phyloP scores from a whole-genome alignment of 2,113 vertebrate species.

The Sus scrofa region DNA sequence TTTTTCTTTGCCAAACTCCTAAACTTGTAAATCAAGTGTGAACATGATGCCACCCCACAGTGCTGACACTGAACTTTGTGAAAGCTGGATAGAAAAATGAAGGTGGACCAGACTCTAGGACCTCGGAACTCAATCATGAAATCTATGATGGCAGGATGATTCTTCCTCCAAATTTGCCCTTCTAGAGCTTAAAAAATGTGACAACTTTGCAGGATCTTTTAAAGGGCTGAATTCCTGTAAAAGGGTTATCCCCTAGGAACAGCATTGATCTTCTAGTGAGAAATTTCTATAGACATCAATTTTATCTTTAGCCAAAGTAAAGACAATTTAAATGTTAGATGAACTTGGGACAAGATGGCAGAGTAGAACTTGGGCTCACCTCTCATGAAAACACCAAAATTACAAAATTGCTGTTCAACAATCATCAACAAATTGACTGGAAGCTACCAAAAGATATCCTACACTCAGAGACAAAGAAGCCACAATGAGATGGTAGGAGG shows the following conservation, averaged over 20 bases:
- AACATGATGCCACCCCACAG: neutral
- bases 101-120: neutral
- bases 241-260: neutral
- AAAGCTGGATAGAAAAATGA: neutral
- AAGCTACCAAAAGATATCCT: too few species aligned
- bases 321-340: slow-evolving; percentile 16
- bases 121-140: neutral
- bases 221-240: neutral
- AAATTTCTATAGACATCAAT: neutral
- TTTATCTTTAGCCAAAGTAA: slow-evolving; percentile 47
- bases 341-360: too few species aligned
- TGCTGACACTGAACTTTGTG: neutral
- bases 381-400: too few species aligned
- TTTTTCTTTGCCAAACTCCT: slow-evolving; percentile 20
- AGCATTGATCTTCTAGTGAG: neutral
- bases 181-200: neutral
- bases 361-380: too few species aligned
- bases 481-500: too few species aligned
- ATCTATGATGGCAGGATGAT: neutral
- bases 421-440: too few species aligned
- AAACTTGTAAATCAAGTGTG: neutral
- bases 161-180: neutral
- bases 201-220: neutral
- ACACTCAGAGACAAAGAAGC: too few species aligned
- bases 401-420: too few species aligned